A percentile compares a stretch with the other conserved stretches of the same genome.
Evolutionary conservation across 1,140 invertebrate genomes (phyloP).

Genomic region (Solenopsis invicta): DNA sequence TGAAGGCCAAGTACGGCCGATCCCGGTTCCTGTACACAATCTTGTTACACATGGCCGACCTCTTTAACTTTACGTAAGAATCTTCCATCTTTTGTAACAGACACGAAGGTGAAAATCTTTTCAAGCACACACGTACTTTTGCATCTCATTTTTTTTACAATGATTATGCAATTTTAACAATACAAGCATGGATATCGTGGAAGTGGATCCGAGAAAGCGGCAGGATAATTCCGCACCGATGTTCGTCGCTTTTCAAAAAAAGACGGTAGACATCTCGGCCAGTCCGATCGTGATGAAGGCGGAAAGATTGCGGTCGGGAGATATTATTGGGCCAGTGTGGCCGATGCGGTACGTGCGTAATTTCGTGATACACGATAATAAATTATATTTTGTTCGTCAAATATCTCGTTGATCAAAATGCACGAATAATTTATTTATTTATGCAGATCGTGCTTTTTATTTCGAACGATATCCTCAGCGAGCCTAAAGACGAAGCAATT

Average conservation of each 20-base stretch:
- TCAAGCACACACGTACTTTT: too few relatives aligned
- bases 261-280: conserved; percentile 62
- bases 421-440: neutral
- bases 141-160: too few relatives aligned
- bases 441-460: conserved; percentile 70
- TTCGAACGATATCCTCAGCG: conserved; percentile 72
- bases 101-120: neutral
- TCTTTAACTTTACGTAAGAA: conserved; percentile 77
- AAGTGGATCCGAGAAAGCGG: conserved; percentile 57
- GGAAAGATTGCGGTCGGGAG: conserved; percentile 59
- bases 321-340: conserved; percentile 71
- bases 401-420: neutral
- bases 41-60: conserved; percentile 66
- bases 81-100: neutral
- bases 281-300: conserved; percentile 67
- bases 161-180: too few relatives aligned
- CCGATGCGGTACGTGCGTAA: conserved; percentile 68
- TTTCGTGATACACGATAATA: neutral
- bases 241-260: conserved; percentile 69
- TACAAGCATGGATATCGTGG: conserved; percentile 63
- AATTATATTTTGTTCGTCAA: neutral
- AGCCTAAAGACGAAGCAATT: conserved; percentile 63
- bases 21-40: conserved; percentile 70
- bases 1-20: conserved; percentile 60
- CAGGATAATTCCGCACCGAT: conserved; percentile 68